A percentile compares a stretch with the other conserved stretches of the same genome.
Evolutionary conservation across 2,888 invertebrate species (phyloP).

Genomic region (Cosmia pyralina): DNA sequence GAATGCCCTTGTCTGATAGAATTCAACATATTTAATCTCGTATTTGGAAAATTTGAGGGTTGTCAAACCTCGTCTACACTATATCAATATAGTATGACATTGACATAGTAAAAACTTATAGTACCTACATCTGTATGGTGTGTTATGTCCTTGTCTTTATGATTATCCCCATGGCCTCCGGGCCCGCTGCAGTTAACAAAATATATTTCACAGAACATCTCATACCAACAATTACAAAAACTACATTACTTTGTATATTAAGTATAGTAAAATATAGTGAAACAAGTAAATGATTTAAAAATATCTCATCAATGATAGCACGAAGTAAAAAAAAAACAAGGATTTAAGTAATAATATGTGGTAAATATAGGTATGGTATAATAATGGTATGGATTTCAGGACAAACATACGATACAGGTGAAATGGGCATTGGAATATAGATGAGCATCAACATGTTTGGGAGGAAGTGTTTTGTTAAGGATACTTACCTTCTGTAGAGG

Average conservation of each 20-base stretch:
- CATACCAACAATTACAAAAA: slow-evolving; percentile 54
- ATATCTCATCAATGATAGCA: slow-evolving; percentile 6
- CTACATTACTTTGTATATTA: slow-evolving; percentile 37
- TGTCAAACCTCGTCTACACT: slow-evolving; percentile 54
- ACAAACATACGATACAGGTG: slow-evolving; percentile 66
- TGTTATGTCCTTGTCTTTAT: slow-evolving; percentile 74
- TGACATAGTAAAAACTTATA: slow-evolving; percentile 71
- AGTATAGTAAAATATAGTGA: slow-evolving; percentile 25
- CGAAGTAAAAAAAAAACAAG: slow-evolving; percentile 30
- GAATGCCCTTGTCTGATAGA: slow-evolving; percentile 32
- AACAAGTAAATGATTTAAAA: slow-evolving; percentile 25
- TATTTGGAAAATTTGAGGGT: slow-evolving; percentile 35
- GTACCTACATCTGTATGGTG: slow-evolving; percentile 79
- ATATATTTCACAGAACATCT: slow-evolving; percentile 73
- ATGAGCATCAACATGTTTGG: slow-evolving; percentile 34
- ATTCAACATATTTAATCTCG: slow-evolving; percentile 31
- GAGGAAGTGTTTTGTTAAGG: slow-evolving; percentile 1
- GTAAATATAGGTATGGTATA: slow-evolving; percentile 20
- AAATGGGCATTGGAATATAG: slow-evolving; percentile 41
- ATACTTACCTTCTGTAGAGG: slow-evolving; percentile 91
- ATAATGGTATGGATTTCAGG: slow-evolving; percentile 53
- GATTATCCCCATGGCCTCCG: slow-evolving; percentile 72
- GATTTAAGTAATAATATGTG: slow-evolving; percentile 20
- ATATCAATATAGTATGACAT: slow-evolving; percentile 64
- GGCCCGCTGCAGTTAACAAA: slow-evolving; percentile 82